Evolutionary conservation across 2,888 invertebrate genomes (phyloP).

Genomic region (Cantharis lateralis): DNA sequence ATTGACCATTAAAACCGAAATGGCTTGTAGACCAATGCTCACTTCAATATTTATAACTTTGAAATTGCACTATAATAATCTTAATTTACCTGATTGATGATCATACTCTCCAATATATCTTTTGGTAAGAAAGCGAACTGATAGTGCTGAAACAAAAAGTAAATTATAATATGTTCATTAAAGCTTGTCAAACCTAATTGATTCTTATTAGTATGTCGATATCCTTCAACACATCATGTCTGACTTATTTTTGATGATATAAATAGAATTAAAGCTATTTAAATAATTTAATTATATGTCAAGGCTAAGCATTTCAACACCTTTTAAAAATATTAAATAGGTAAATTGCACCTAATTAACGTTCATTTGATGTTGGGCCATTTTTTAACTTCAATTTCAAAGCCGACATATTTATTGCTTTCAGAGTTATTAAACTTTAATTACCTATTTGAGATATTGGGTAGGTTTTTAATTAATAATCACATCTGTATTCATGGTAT

Average conservation of each 20-base stretch:
- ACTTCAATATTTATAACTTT: background rate
- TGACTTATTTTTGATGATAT: background rate
- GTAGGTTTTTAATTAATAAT: background rate
- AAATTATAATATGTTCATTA: background rate
- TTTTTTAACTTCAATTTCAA: background rate
- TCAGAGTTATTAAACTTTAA: background rate
- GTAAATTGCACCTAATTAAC: background rate
- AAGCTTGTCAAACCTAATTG: background rate
- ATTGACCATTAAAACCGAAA: background rate
- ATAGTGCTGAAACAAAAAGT: constrained; percentile 49
- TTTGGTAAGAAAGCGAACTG: constrained; percentile 90
- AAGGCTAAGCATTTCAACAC: background rate
- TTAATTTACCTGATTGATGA: constrained; percentile 80
- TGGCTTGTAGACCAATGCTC: background rate
- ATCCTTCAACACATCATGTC: constrained; percentile 10
- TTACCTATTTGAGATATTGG: background rate
- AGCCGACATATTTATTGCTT: background rate
- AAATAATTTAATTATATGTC: constrained; percentile 1
- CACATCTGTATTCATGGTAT: background rate
- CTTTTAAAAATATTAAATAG: constrained; percentile 1
- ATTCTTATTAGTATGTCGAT: constrained; percentile 4
- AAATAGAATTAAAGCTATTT: constrained; percentile 2
- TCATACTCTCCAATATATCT: constrained; percentile 95
- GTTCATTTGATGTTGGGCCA: background rate
- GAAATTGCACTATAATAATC: background rate